Evolutionary conservation across 2,888 invertebrate genomes (phyloP).

Genomic region (Pediacus dermestoides): DNA sequence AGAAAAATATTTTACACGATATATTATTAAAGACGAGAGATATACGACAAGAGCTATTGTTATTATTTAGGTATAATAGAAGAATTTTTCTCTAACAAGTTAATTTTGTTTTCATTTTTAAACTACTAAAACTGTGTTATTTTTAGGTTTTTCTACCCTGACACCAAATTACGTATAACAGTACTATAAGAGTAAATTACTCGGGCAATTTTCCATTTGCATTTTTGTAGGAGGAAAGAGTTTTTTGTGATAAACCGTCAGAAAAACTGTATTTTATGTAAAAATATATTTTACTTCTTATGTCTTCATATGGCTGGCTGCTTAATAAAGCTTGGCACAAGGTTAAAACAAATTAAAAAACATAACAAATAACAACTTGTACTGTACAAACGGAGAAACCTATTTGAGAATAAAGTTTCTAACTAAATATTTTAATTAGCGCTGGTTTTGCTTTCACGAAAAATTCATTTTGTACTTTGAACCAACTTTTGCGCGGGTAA

Average conservation of each 20-base stretch:
- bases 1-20: constrained; percentile 44
- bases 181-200: constrained; percentile 61
- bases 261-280: constrained; percentile 21
- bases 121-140: constrained; percentile 43
- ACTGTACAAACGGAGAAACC: too few relatives aligned
- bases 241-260: too few relatives aligned
- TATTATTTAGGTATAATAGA: constrained; percentile 8
- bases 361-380: constrained; percentile 22
- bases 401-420: too few relatives aligned
- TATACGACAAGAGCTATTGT: constrained; percentile 24
- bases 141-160: constrained; percentile 63
- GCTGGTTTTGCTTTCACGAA: too few relatives aligned
- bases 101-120: constrained; percentile 32
- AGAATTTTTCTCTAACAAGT: constrained; percentile 25
- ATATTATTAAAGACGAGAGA: constrained; percentile 23
- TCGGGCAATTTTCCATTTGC: constrained; percentile 48
- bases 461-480: too few relatives aligned
- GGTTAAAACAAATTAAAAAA: constrained; percentile 30
- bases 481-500: too few relatives aligned
- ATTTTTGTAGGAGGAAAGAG: constrained; percentile 7
- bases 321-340: constrained; percentile 39
- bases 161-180: constrained; percentile 85
- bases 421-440: too few relatives aligned
- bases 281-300: constrained; percentile 34
- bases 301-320: constrained; percentile 34